These are phyloP conservation scores for Idris sp. DNA, from an alignment of 1,140 invertebrate species.

Conservation along the genomic window DNA sequence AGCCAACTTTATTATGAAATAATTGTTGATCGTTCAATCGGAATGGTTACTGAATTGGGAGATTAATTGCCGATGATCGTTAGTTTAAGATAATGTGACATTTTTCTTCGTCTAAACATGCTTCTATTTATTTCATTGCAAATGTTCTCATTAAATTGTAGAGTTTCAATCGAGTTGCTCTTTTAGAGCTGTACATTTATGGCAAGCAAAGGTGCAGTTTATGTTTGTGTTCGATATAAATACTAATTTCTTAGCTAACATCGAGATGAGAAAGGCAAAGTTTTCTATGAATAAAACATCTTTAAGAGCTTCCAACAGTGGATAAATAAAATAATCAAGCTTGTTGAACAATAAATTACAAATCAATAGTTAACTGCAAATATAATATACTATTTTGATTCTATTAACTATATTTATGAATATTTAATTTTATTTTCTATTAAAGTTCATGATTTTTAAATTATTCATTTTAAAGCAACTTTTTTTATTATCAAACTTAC, in stretches of 20 bases:
- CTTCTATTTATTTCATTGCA: conserved; percentile 5
- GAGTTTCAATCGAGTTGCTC: conserved; percentile 1
- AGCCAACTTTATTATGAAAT: conserved; percentile 51
- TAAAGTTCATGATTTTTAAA: too few species aligned
- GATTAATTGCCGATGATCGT: conserved; percentile 35
- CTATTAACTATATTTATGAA: too few species aligned
- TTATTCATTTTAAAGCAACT: too few species aligned
- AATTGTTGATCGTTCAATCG: conserved; percentile 53
- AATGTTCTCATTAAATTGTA: conserved; percentile 23
- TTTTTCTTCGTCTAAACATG: conserved; percentile 13
- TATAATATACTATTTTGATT: too few species aligned
- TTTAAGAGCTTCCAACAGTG: too few species aligned
- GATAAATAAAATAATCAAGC: too few species aligned
- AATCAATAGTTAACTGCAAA: too few species aligned
- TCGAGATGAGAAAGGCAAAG: background rate
- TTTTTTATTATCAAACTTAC: too few species aligned
- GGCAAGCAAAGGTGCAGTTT: conserved; percentile 4
- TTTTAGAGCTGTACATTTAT: too few species aligned
- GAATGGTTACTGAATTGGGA: conserved; percentile 39
- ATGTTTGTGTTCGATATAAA: background rate
- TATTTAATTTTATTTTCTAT: too few species aligned
- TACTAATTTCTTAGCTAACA: conserved; percentile 3
- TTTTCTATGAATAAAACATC: too few species aligned
- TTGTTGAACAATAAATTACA: too few species aligned
- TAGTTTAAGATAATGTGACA: conserved; percentile 15